Evolutionary conservation across 2,888 invertebrate genomes (phyloP).

Genomic region (Caenorhabditis panamensis): DNA sequence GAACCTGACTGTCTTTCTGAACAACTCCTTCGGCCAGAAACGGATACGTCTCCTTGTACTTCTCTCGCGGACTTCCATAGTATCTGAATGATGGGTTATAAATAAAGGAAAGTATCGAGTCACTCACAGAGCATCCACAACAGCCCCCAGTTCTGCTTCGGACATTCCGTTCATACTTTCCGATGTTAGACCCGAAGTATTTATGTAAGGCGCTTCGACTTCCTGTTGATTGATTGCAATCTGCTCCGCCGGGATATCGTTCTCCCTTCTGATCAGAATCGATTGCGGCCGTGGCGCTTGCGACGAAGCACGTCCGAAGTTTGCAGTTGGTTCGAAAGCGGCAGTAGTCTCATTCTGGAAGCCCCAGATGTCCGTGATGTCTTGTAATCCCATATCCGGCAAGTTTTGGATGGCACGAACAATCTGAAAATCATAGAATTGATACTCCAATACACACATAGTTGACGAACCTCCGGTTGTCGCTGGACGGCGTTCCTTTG

Average conservation of each 20-base stretch:
- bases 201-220: not conserved
- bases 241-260: not conserved
- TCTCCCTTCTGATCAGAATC: not conserved
- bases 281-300: not conserved
- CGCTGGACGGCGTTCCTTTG: not conserved
- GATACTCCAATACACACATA: not conserved
- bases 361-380: not conserved
- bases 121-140: not conserved
- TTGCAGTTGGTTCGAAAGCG: not conserved
- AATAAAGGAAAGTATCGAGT: too few relatives aligned
- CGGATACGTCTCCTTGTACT: constrained; percentile 31
- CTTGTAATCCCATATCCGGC: not conserved
- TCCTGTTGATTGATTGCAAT: not conserved
- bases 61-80: constrained; percentile 13
- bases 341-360: not conserved
- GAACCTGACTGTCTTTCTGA: constrained; percentile 18
- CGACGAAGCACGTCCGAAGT: not conserved
- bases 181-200: not conserved
- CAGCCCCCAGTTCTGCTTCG: not conserved
- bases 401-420: not conserved
- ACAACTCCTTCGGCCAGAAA: constrained; percentile 35
- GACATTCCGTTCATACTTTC: not conserved
- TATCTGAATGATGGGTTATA: constrained; percentile 10
- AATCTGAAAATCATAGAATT: not conserved
- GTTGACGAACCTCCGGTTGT: too few relatives aligned